Percentiles rank a stretch among this genome's conserved stretches.
Evolutionary conservation across 2,113 vertebrate genomes (phyloP).

Genomic region (Malurus elegans): DNA sequence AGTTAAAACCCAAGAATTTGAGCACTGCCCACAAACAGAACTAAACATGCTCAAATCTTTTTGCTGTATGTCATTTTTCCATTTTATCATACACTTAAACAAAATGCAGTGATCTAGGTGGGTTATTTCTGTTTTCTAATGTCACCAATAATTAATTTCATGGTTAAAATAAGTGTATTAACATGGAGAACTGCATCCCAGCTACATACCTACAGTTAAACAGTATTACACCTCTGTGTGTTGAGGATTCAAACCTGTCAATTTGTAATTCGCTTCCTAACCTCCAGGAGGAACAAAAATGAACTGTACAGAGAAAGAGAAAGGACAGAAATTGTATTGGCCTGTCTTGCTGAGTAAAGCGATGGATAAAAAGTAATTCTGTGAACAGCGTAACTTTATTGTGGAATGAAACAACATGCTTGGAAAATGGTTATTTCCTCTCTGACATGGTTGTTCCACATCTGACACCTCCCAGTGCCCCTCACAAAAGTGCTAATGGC

Average conservation of each 20-base stretch:
- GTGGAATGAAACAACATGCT: not conserved
- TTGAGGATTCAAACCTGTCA: not conserved
- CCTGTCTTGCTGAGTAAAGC: not conserved
- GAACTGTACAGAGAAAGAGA: not conserved
- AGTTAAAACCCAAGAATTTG: not conserved
- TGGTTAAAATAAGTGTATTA: not conserved
- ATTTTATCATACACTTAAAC: not conserved
- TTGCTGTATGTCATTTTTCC: not conserved
- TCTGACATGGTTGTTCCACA: not conserved
- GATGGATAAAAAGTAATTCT: not conserved
- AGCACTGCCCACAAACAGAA: not conserved
- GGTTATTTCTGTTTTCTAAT: not conserved
- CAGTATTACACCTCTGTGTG: not conserved
- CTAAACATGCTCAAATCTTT: not conserved
- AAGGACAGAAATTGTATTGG: not conserved
- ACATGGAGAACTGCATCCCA: not conserved
- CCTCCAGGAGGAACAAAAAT: not conserved
- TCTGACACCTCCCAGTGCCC: not conserved
- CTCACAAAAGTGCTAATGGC: not conserved
- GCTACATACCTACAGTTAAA: not conserved
- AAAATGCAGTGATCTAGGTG: not conserved
- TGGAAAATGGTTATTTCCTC: not conserved
- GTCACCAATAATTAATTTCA: not conserved
- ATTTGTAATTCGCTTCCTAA: not conserved
- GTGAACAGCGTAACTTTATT: not conserved